Percentiles rank a stretch among this genome's conserved stretches.
Evolutionary conservation across 2,113 vertebrate species (phyloP).

Genomic region (Aldabrachelys gigantea): DNA sequence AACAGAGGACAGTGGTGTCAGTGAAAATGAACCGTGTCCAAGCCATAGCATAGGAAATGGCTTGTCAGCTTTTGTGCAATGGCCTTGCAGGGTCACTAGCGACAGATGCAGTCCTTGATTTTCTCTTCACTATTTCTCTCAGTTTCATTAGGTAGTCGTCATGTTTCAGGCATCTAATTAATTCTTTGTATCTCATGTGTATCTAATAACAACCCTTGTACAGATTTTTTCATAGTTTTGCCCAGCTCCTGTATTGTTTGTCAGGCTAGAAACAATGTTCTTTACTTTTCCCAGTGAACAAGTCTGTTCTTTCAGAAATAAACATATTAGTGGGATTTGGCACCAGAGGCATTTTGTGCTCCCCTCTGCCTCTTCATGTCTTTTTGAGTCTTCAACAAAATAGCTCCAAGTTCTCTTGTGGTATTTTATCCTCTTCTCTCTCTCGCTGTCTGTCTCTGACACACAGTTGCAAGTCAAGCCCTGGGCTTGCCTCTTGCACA

Average conservation of each 20-base stretch:
- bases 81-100: not conserved
- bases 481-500: not conserved
- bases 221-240: not conserved
- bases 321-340: not conserved
- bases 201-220: not conserved
- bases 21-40: not conserved
- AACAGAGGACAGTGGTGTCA: rapidly evolving
- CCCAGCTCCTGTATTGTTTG: rapidly evolving
- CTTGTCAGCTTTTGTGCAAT: not conserved
- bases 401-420: not conserved
- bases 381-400: not conserved
- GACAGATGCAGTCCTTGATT: not conserved
- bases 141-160: not conserved
- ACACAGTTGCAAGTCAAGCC: not conserved
- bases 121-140: not conserved
- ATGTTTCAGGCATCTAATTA: not conserved
- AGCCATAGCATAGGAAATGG: not conserved
- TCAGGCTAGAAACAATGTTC: not conserved
- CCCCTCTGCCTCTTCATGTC: not conserved
- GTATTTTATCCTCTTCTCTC: not conserved
- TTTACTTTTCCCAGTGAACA: not conserved
- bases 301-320: not conserved
- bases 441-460: too few relatives aligned
- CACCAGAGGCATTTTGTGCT: not conserved
- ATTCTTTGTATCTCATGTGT: not conserved